A percentile compares a stretch with the other conserved stretches of the same genome.
These are phyloP conservation scores for Sylvilagus floridanus DNA, from an alignment of 2,797 vertebrate species.

Conservation along the genomic window DNA sequence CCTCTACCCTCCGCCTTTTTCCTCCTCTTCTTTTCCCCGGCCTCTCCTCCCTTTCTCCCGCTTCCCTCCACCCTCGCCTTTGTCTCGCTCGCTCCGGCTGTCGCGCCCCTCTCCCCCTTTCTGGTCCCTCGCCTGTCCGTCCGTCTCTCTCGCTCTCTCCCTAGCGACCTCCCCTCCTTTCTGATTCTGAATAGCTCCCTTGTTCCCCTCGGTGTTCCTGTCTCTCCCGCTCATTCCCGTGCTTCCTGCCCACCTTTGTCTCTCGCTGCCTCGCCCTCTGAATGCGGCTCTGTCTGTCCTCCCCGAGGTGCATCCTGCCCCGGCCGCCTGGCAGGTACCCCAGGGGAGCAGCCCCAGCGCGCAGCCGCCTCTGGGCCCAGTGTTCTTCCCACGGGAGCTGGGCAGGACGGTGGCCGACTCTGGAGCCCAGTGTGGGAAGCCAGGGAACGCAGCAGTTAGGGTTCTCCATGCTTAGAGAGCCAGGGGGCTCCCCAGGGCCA, in stretches of 20 bases:
- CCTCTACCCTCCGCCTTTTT: too few relatives aligned
- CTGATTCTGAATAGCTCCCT: slow-evolving; percentile 67
- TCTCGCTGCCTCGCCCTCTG: slow-evolving; percentile 53
- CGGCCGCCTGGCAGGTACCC: slow-evolving; percentile 12
- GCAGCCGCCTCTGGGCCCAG: slow-evolving; percentile 29
- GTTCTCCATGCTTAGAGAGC: background rate
- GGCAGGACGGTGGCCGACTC: slow-evolving; percentile 29
- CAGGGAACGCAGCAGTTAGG: background rate
- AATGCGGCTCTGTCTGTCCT: slow-evolving; percentile 73
- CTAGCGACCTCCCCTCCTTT: background rate
- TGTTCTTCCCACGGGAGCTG: slow-evolving; percentile 17
- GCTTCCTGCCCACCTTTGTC: slow-evolving; percentile 76
- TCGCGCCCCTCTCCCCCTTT: background rate
- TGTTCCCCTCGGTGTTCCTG: slow-evolving; percentile 64
- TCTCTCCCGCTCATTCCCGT: slow-evolving; percentile 25
- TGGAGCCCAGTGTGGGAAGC: background rate
- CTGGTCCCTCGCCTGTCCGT: background rate
- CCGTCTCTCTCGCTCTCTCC: background rate
- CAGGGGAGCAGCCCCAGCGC: background rate
- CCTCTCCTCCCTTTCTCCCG: background rate
- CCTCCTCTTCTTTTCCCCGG: background rate
- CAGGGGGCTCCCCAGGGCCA: background rate
- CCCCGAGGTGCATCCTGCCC: slow-evolving; percentile 66
- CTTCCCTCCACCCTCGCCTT: background rate
- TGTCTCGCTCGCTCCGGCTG: background rate